A percentile compares a stretch with the other conserved stretches of the same genome.
Evolutionary conservation across 2,113 vertebrate genomes (phyloP).

Genomic region (Antechinus flavipes): DNA sequence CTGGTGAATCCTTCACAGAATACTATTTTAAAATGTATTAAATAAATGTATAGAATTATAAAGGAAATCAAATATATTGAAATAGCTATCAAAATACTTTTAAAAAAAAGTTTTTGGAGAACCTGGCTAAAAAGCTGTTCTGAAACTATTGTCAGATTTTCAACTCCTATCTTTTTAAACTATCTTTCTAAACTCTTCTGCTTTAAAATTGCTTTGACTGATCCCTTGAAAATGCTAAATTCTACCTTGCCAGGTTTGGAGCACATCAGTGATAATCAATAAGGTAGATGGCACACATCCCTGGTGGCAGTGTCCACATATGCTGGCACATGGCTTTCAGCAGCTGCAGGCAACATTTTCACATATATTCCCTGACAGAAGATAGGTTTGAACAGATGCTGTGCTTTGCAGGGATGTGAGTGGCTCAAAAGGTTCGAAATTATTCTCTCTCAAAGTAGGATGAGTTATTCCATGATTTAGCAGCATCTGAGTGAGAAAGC

Average conservation of each 20-base stretch:
- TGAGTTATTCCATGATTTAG: conserved; percentile 5
- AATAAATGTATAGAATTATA: neutral
- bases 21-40: neutral
- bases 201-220: neutral
- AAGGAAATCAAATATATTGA: neutral
- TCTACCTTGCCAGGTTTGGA: neutral
- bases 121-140: neutral
- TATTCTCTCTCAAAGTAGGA: conserved; percentile 32
- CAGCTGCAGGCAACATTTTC: conserved; percentile 48
- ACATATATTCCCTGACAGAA: conserved; percentile 16
- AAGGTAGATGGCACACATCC: neutral
- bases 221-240: neutral
- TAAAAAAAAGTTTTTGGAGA: neutral
- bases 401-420: conserved; percentile 32
- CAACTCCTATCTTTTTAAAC: neutral
- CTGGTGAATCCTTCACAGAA: neutral
- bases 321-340: neutral
- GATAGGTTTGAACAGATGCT: conserved; percentile 59
- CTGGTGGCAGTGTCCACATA: neutral
- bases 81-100: neutral
- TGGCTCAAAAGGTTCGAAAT: neutral
- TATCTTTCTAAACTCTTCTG: neutral
- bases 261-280: neutral
- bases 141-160: neutral
- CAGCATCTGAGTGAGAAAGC: neutral